These are phyloP conservation scores for Apolygus lucorum DNA, from an alignment of 1,140 invertebrate species.

Conservation along the genomic window DNA sequence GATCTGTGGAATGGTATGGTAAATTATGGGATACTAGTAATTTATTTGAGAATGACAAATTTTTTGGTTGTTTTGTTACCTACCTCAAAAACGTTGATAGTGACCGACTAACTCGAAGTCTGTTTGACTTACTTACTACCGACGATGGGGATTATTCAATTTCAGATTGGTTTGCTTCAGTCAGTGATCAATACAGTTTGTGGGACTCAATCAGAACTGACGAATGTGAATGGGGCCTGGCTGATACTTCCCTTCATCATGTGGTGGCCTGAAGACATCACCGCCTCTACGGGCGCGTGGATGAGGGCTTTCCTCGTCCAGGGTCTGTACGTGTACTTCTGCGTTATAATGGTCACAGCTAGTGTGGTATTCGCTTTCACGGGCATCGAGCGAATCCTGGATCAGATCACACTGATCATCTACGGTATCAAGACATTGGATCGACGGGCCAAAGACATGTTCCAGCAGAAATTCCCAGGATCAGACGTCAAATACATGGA, in stretches of 20 bases:
- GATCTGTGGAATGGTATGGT: too few relatives aligned
- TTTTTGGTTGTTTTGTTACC: too few relatives aligned
- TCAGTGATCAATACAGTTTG: neutral
- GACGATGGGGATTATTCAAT: too few relatives aligned
- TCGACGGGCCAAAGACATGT: neutral
- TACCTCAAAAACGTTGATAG: too few relatives aligned
- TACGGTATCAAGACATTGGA: neutral
- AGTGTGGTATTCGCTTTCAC: neutral
- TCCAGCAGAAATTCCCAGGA: neutral
- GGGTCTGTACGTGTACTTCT: neutral
- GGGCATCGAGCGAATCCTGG: neutral
- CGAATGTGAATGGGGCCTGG: neutral
- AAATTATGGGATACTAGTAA: too few relatives aligned
- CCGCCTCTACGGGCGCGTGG: neutral
- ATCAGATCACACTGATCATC: neutral
- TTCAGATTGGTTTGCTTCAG: neutral
- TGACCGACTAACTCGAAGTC: too few relatives aligned
- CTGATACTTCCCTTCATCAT: neutral
- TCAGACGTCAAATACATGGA: too few relatives aligned
- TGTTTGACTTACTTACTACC: too few relatives aligned
- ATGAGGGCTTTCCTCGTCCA: neutral
- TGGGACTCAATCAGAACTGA: neutral
- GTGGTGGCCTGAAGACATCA: neutral
- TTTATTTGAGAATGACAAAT: too few relatives aligned
- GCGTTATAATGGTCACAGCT: neutral